Conservation (phyloP, 2,888 invertebrate genomes). For the Lithophane leautieri region DNA sequence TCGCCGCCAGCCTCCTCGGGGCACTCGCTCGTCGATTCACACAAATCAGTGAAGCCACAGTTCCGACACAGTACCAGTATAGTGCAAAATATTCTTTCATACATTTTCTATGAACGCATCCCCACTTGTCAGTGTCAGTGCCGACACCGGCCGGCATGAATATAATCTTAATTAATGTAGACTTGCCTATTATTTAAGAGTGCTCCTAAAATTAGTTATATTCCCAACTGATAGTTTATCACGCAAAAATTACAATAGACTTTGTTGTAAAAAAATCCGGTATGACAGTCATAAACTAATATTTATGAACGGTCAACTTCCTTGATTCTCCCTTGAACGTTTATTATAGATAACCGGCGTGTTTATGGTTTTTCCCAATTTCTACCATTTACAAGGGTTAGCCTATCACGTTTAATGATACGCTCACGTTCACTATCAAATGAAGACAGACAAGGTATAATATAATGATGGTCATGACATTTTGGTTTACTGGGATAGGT, state of each 20-base stretch:
- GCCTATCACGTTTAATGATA: conserved; percentile 45
- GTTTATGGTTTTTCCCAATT: conserved; percentile 58
- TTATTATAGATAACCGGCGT: conserved; percentile 60
- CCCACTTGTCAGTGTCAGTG: too few species aligned
- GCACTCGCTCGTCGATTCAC: too few species aligned
- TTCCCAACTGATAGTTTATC: neutral
- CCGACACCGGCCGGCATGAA: too few species aligned
- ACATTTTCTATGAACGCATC: too few species aligned
- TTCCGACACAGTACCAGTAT: too few species aligned
- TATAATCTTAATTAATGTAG: too few species aligned
- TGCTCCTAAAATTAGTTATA: too few species aligned
- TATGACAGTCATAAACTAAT: conserved; percentile 55
- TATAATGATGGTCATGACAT: neutral
- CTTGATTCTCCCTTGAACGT: conserved; percentile 52
- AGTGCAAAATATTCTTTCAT: too few species aligned
- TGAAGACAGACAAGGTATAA: conserved; percentile 17
- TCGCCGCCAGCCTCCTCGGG: too few species aligned
- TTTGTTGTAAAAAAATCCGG: conserved; percentile 34
- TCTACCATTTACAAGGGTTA: conserved; percentile 46
- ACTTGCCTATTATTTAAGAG: too few species aligned
- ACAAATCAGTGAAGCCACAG: too few species aligned
- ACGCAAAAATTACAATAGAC: neutral
- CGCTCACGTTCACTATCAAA: conserved; percentile 36
- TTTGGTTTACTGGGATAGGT: conserved; percentile 5
- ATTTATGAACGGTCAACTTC: conserved; percentile 67